phyloP scores from a whole-genome alignment of 2,888 invertebrate species.

The Exephanes ischioxanthus region DNA sequence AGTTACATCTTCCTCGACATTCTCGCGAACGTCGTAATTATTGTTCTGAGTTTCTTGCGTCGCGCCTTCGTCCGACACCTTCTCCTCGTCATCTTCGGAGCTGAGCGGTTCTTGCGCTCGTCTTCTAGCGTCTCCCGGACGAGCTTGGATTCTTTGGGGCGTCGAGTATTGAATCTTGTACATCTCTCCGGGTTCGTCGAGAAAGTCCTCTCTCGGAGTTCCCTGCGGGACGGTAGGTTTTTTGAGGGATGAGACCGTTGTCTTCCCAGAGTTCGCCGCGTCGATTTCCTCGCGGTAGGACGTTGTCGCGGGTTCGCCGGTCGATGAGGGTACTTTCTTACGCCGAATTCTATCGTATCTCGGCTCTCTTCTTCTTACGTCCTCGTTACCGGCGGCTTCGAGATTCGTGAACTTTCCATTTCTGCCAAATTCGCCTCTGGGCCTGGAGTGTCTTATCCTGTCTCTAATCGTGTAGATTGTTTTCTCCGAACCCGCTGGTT shows the following conservation, averaged over 20 bases:
- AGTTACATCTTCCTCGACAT: constrained; percentile 62
- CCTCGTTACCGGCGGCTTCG: constrained; percentile 61
- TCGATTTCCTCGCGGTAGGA: not conserved
- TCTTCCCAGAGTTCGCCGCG: not conserved
- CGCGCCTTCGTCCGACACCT: not conserved
- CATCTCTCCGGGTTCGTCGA: constrained; percentile 58
- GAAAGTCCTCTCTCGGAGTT: constrained; percentile 44
- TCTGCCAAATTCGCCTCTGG: constrained; percentile 69
- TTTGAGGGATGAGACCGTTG: not conserved
- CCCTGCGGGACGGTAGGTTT: not conserved
- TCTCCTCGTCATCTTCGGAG: constrained; percentile 45
- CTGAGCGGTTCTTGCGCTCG: constrained; percentile 6
- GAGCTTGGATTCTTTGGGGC: constrained; percentile 44
- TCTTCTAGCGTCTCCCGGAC: constrained; percentile 29
- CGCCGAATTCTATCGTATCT: constrained; percentile 69
- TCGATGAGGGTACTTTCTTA: not conserved
- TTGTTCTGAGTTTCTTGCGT: constrained; percentile 30
- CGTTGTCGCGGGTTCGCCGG: not conserved
- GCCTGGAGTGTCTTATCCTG: constrained; percentile 73
- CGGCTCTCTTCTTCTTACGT: constrained; percentile 78
- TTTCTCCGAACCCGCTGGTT: constrained; percentile 59
- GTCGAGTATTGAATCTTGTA: constrained; percentile 63
- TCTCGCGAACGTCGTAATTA: constrained; percentile 72
- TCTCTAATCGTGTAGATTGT: constrained; percentile 74
- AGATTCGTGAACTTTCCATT: constrained; percentile 70